Base-by-base conservation (phyloP, 1,140 invertebrate genomes). In the Meloidogyne chitwoodi region DNA sequence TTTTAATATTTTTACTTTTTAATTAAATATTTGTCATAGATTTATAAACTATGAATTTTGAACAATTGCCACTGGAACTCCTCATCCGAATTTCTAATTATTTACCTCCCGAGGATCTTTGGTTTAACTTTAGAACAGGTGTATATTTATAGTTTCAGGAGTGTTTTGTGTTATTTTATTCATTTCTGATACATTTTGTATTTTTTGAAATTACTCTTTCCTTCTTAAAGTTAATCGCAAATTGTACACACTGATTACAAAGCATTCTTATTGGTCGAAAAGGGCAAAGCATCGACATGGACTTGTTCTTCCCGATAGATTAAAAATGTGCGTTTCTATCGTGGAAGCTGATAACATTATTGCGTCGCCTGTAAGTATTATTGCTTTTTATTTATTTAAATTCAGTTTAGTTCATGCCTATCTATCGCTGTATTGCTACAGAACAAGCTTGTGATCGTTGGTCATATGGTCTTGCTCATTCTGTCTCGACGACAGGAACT, bases 11-110 rank as follows among this genome's bases (percentile, higher is more conserved):
- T 26, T 75, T n/a, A 16, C 38, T 29, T 8, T 26, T 19, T 0
- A 70, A n/a, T 31, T 19, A 68, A 68, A 34, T 68, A 26, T 10
- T 38, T 8, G 8, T 16, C 22, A 0, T 12, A 38, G 14, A 2
- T 24, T 64, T 62, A 11, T 56, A 29, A 11, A 74, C 1, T 26
- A 74, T 75, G 74, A 26, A 22, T 14, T 68, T 79, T 26, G 79
- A 79, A 14, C 31, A 69, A n/a, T 67, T 79, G 12, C 79, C 78
- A 0, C 16, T 64, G 3, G 78, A 79, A 27, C 0, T 80, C 11
- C 48, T 79, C 24, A 73, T 69, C 14, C 48, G 27, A 8, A 75
- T 79, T 12, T 79, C 38, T 63, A 24, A 63, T 41, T 34, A 81
- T 29, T 26, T 79, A 26, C 31, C 78, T 26, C 24, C 78, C 48